Percentiles rank a stretch among this genome's conserved stretches.
phyloP scores from a whole-genome alignment of 2,888 invertebrate genomes.

The Diogma glabrata region DNA sequence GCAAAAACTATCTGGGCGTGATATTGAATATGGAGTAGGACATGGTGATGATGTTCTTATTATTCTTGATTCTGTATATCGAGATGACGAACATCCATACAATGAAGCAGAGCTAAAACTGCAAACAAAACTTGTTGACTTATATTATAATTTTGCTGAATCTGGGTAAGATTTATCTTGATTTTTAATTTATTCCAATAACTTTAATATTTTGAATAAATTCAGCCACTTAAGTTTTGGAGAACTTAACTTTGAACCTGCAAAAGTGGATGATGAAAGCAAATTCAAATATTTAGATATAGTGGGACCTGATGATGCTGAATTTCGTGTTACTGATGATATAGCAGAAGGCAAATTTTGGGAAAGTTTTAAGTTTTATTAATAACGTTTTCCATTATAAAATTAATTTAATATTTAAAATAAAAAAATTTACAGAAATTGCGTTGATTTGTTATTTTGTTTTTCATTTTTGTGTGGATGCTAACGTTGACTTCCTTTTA shows the following conservation, averaged over 20 bases:
- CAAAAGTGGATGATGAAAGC: neutral
- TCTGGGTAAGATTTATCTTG: neutral
- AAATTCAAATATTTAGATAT: neutral
- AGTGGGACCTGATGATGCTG: neutral
- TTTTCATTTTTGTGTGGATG: too few relatives aligned
- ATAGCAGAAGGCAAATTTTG: constrained; percentile 4
- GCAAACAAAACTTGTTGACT: neutral
- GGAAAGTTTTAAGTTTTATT: neutral
- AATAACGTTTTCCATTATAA: too few relatives aligned
- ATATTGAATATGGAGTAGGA: constrained; percentile 42
- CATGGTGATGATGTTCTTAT: constrained; percentile 50
- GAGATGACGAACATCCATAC: neutral
- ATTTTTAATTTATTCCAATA: neutral
- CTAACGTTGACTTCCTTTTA: too few relatives aligned
- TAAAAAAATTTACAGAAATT: too few relatives aligned
- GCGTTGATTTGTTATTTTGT: too few relatives aligned
- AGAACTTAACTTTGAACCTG: neutral
- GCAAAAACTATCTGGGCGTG: constrained; percentile 40
- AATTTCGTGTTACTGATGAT: neutral
- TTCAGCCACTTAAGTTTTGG: neutral
- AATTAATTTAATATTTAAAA: too few relatives aligned
- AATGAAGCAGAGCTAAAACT: neutral
- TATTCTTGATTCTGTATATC: constrained; percentile 22
- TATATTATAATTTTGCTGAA: neutral
- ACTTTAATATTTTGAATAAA: too few relatives aligned